Evolutionary conservation across 1,140 invertebrate genomes (phyloP).

Genomic region (Pseudoatta argentina): DNA sequence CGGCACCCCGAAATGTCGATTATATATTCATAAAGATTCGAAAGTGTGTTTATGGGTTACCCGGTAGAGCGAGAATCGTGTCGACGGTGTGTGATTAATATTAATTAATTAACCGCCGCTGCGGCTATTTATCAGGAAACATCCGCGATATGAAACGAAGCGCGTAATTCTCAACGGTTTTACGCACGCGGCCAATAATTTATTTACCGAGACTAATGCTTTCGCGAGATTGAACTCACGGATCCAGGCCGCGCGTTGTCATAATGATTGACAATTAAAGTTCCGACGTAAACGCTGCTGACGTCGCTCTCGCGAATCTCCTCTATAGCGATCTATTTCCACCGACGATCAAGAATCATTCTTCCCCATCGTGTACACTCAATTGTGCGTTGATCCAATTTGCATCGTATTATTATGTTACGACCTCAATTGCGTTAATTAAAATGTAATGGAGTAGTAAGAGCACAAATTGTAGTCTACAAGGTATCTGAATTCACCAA

Average conservation of each 20-base stretch:
- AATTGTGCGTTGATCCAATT: conserved; percentile 37
- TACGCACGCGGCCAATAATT: conserved; percentile 17
- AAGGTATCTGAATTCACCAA: background rate
- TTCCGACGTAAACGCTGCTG: conserved; percentile 45
- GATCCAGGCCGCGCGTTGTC: background rate
- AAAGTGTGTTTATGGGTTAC: conserved; percentile 45
- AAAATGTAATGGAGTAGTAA: conserved; percentile 12
- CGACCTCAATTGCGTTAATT: conserved; percentile 31
- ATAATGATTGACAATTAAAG: conserved; percentile 42
- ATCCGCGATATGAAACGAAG: conserved; percentile 26
- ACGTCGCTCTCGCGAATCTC: background rate
- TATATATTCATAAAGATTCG: conserved; percentile 26
- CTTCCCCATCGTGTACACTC: conserved; percentile 15
- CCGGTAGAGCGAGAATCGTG: background rate
- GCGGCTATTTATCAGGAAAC: conserved; percentile 14
- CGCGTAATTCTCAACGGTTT: conserved; percentile 20
- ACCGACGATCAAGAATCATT: conserved; percentile 18
- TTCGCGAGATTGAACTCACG: background rate
- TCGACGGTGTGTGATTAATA: conserved; percentile 34
- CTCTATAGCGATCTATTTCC: conserved; percentile 31
- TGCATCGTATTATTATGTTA: conserved; percentile 11
- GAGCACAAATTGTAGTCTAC: background rate
- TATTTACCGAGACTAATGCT: conserved; percentile 29
- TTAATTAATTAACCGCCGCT: conserved; percentile 46
- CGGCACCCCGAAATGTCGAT: conserved; percentile 7